Evolutionary conservation across 2,113 vertebrate genomes (phyloP).

Genomic region (Prionailurus viverrinus): DNA sequence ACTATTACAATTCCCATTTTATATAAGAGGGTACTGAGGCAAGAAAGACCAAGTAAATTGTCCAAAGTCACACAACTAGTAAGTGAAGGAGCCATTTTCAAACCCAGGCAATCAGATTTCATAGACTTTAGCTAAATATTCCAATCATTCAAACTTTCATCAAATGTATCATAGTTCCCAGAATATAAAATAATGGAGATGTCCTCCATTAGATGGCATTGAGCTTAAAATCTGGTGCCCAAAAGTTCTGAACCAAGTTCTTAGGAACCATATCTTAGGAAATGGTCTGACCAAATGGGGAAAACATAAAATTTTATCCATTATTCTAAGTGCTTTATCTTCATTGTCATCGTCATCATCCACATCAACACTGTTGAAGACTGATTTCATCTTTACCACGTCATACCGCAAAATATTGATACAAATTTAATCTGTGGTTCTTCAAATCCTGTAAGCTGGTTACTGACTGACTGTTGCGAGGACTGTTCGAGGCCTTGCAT

Average conservation of each 20-base stretch:
- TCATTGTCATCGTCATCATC: not conserved
- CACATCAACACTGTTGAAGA: not conserved
- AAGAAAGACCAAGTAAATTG: not conserved
- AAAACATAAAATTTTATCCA: not conserved
- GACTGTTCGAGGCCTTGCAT: not conserved
- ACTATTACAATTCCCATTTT: not conserved
- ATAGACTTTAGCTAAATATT: not conserved
- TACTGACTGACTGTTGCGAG: not conserved
- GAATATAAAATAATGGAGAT: not conserved
- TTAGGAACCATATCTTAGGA: not conserved
- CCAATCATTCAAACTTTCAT: not conserved
- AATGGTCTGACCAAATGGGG: not conserved
- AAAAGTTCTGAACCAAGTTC: not conserved
- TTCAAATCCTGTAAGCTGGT: not conserved
- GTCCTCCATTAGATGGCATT: not conserved
- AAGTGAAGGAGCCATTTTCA: not conserved
- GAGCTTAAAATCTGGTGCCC: not conserved
- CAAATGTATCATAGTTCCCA: not conserved
- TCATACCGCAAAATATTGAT: not conserved
- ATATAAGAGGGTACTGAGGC: not conserved
- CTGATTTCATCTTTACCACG: not conserved
- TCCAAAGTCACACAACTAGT: not conserved
- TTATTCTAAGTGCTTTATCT: not conserved
- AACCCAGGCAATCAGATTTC: not conserved
- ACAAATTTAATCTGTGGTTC: not conserved